These are phyloP conservation scores for Aleiodes testaceus DNA, from an alignment of 2,888 invertebrate species.

Conservation along the genomic window DNA sequence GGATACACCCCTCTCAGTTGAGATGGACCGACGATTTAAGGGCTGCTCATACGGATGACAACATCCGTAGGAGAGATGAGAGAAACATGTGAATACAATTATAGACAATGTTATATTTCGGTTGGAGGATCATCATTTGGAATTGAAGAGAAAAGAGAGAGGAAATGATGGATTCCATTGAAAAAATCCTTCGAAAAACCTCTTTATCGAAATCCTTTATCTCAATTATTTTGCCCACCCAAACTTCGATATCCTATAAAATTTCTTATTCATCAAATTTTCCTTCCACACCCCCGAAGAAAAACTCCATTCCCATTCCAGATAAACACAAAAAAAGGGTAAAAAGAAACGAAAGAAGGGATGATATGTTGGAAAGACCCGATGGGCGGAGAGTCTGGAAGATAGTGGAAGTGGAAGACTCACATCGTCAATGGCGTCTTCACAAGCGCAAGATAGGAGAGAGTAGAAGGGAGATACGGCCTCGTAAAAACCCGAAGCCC, in stretches of 20 bases:
- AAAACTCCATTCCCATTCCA: no score
- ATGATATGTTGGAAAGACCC: constrained; percentile 43
- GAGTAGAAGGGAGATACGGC: constrained; percentile 63
- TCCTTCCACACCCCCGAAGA: no score
- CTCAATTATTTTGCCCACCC: no score
- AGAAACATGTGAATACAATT: constrained; percentile 60
- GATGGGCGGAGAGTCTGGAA: constrained; percentile 49
- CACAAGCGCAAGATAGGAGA: constrained; percentile 31
- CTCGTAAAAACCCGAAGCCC: constrained; percentile 67
- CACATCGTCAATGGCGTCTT: constrained; percentile 36
- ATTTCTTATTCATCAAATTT: no score
- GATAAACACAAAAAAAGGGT: constrained; percentile 42
- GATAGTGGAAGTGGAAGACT: constrained; percentile 51
- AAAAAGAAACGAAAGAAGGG: constrained; percentile 43
- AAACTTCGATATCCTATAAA: no score
- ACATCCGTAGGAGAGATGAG: constrained; percentile 21
- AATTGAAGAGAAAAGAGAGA: constrained; percentile 8
- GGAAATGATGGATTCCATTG: no score
- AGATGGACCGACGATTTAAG: constrained; percentile 24
- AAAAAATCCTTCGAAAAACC: no score
- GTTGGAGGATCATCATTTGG: neutral
- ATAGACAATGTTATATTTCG: constrained; percentile 42
- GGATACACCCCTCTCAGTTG: constrained; percentile 38
- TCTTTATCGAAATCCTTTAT: no score
- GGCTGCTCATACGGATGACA: constrained; percentile 11